Percentiles rank a stretch among this genome's conserved stretches.
Conservation (phyloP, 2,113 vertebrate genomes). For the Gymnogyps californianus region DNA sequence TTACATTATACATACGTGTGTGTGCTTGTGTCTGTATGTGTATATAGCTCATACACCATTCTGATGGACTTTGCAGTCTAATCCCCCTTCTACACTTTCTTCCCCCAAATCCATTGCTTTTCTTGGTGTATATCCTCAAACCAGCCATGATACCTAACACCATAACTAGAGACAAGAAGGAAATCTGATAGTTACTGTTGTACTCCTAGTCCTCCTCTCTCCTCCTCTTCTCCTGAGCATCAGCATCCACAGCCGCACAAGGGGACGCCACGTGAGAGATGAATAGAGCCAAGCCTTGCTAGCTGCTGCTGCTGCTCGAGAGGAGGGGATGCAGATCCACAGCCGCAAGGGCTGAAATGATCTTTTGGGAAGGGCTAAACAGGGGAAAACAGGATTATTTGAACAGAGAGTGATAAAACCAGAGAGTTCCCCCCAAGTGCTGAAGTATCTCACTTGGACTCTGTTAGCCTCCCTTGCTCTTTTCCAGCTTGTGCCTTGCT, state of each 20-base stretch:
- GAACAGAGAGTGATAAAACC: neutral
- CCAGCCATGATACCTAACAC: neutral
- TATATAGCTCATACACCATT: neutral
- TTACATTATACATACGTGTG: neutral
- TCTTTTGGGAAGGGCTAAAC: neutral
- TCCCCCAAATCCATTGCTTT: neutral
- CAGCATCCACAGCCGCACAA: neutral
- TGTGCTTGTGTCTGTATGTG: neutral
- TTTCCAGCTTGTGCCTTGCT: neutral
- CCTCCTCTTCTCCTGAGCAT: neutral
- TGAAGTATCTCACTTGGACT: neutral
- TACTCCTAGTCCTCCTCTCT: neutral
- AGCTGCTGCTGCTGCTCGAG: neutral
- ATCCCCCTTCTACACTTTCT: neutral
- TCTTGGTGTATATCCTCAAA: neutral
- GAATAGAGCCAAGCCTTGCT: neutral
- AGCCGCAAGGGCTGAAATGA: neutral
- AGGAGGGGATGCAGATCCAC: neutral
- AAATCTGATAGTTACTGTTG: neutral
- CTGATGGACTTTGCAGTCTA: neutral
- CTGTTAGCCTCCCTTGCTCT: neutral
- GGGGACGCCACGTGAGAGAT: neutral
- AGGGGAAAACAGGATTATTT: neutral
- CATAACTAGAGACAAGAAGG: neutral
- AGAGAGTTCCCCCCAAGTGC: fast-evolving